Evolutionary conservation across 2,888 invertebrate genomes (phyloP).

Genomic region (Drosophila lacicola): DNA sequence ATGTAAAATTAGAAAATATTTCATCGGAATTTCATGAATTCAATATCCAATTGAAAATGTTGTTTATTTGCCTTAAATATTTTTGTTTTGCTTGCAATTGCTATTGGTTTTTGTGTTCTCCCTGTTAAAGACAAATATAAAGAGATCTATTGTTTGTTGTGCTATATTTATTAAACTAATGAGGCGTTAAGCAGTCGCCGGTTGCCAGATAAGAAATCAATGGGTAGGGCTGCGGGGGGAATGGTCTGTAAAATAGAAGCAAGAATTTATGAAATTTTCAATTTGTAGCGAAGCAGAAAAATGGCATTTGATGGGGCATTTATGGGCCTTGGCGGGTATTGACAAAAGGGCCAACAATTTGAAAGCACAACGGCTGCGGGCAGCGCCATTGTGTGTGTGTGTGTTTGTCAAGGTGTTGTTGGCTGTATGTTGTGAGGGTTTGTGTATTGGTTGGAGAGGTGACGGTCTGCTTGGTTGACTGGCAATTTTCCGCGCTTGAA

Average conservation of each 20-base stretch:
- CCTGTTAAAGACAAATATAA: slow-evolving; percentile 10
- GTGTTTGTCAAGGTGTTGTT: slow-evolving; percentile 40
- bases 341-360: slow-evolving; percentile 57
- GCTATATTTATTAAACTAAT: slow-evolving; percentile 59
- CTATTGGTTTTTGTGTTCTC: background rate
- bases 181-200: slow-evolving; percentile 51
- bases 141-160: slow-evolving; percentile 32
- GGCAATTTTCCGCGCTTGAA: slow-evolving; percentile 76
- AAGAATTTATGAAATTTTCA: slow-evolving; percentile 63
- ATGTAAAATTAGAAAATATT: no score
- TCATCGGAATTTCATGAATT: background rate
- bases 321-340: slow-evolving; percentile 44
- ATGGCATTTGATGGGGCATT: slow-evolving; percentile 57
- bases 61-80: background rate
- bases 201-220: slow-evolving; percentile 19
- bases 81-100: background rate
- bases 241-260: slow-evolving; percentile 20
- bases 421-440: slow-evolving; percentile 14
- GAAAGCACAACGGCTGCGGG: slow-evolving; percentile 48
- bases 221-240: background rate
- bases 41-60: slow-evolving; percentile 3
- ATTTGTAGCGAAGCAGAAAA: slow-evolving; percentile 65
- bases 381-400: slow-evolving; percentile 22
- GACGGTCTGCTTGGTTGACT: slow-evolving; percentile 16
- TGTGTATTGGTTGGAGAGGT: slow-evolving; percentile 2